Percentiles rank a stretch among this genome's conserved stretches.
These are phyloP conservation scores for Cheilosia urbana DNA, from an alignment of 2,888 invertebrate genomes.

Conservation along the genomic window DNA sequence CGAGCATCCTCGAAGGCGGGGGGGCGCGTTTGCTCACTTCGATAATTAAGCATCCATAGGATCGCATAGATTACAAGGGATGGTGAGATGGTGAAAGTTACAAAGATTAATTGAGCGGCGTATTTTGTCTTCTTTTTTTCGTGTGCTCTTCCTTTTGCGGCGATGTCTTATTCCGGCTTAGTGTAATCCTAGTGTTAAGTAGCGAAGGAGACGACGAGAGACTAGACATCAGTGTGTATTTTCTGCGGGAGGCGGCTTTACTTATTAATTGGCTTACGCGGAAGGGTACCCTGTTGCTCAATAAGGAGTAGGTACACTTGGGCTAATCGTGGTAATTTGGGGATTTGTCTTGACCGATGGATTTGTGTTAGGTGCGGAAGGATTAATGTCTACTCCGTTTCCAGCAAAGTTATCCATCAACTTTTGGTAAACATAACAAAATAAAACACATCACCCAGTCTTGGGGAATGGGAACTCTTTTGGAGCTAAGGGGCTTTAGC, in stretches of 20 bases:
- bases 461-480: too few species aligned
- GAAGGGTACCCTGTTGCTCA: conserved; percentile 38
- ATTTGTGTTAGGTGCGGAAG: conserved; percentile 1
- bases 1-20: neutral
- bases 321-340: conserved; percentile 35
- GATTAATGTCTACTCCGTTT: too few species aligned
- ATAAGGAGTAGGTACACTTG: neutral
- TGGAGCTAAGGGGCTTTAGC: too few species aligned
- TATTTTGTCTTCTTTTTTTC: conserved; percentile 41
- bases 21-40: conserved; percentile 39
- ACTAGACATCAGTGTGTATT: conserved; percentile 2
- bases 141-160: neutral
- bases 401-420: too few species aligned
- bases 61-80: conserved; percentile 27
- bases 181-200: conserved; percentile 68
- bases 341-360: conserved; percentile 24
- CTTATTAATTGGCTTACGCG: conserved; percentile 34
- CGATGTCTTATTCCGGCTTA: conserved; percentile 59
- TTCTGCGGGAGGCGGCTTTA: neutral
- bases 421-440: neutral
- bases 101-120: conserved; percentile 71
- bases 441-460: too few species aligned
- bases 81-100: conserved; percentile 37
- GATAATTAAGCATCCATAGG: conserved; percentile 65
- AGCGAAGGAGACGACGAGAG: conserved; percentile 10